Conservation (phyloP, 2,797 vertebrate species). For the Lacerta bilineata region DNA sequence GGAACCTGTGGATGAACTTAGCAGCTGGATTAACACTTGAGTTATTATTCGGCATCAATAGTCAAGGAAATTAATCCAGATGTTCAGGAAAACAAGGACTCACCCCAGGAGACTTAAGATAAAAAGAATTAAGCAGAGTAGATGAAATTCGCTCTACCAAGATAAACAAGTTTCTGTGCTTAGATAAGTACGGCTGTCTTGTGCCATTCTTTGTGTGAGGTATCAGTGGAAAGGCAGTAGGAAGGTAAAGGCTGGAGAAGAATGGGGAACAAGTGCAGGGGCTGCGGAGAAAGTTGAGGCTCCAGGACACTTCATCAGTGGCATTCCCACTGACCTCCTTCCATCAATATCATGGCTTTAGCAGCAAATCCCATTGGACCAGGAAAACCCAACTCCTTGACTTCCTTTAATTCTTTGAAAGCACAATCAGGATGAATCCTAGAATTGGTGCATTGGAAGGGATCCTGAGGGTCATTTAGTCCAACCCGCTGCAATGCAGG, state of each 20-base stretch:
- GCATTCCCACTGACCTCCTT: conserved; percentile 18
- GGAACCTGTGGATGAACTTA: background rate
- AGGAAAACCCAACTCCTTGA: background rate
- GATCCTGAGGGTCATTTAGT: too few relatives aligned
- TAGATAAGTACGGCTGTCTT: conserved; percentile 51
- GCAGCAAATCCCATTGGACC: background rate
- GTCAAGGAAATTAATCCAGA: conserved; percentile 47
- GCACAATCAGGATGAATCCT: background rate
- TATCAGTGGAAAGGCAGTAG: conserved; percentile 54
- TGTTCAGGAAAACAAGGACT: conserved; percentile 47
- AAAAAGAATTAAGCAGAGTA: conserved; percentile 53
- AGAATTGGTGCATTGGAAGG: too few relatives aligned
- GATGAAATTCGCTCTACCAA: conserved; percentile 59
- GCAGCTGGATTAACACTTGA: conserved; percentile 42
- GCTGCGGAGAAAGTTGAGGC: conserved; percentile 10
- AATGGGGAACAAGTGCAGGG: background rate
- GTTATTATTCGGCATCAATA: conserved; percentile 40
- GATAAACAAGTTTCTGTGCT: conserved; percentile 66
- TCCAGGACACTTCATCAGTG: conserved; percentile 1
- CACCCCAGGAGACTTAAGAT: conserved; percentile 38
- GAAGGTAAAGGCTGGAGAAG: conserved; percentile 54
- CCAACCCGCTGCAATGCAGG: too few relatives aligned
- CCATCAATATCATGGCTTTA: background rate
- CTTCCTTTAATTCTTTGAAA: background rate
- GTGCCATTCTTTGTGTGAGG: conserved; percentile 50